Evolutionary conservation across 2,797 vertebrate genomes (phyloP).

Genomic region (Chrosomus eos): DNA sequence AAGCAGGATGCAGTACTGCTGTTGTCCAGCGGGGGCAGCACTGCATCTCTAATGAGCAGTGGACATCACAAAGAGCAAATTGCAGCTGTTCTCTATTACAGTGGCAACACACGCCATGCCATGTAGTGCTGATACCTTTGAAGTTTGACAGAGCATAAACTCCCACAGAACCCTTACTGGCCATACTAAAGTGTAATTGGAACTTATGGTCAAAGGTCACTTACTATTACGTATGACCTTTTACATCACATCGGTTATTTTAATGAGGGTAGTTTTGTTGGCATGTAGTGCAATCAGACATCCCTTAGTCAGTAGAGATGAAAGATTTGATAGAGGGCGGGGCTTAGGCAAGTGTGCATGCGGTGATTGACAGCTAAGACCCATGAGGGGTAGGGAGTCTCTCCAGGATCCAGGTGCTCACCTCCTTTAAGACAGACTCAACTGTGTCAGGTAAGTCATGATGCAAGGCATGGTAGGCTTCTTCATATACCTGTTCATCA

Average conservation of each 20-base stretch:
- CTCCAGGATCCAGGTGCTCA: slow-evolving; percentile 87
- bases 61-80: slow-evolving; percentile 66
- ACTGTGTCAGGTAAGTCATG: slow-evolving; percentile 90
- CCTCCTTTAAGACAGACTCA: slow-evolving; percentile 86
- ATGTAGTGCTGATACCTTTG: slow-evolving; percentile 32
- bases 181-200: slow-evolving; percentile 33
- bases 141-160: slow-evolving; percentile 40
- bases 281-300: slow-evolving; percentile 47
- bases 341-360: slow-evolving; percentile 18
- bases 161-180: slow-evolving; percentile 44
- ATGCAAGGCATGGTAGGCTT: slow-evolving; percentile 92
- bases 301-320: slow-evolving; percentile 41
- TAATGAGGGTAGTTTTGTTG: slow-evolving; percentile 44
- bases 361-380: slow-evolving; percentile 43
- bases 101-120: slow-evolving; percentile 59
- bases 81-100: slow-evolving; percentile 56
- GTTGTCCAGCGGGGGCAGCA: slow-evolving; percentile 47
- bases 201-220: slow-evolving; percentile 58
- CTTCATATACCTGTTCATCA: slow-evolving; percentile 85
- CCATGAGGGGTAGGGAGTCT: slow-evolving; percentile 71
- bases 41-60: slow-evolving; percentile 58
- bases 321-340: slow-evolving; percentile 13
- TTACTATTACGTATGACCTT: slow-evolving; percentile 45
- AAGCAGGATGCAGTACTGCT: slow-evolving; percentile 47
- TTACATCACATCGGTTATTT: slow-evolving; percentile 37